Evolutionary conservation across 2,888 invertebrate species (phyloP).

Genomic region (Agrochola litura): DNA sequence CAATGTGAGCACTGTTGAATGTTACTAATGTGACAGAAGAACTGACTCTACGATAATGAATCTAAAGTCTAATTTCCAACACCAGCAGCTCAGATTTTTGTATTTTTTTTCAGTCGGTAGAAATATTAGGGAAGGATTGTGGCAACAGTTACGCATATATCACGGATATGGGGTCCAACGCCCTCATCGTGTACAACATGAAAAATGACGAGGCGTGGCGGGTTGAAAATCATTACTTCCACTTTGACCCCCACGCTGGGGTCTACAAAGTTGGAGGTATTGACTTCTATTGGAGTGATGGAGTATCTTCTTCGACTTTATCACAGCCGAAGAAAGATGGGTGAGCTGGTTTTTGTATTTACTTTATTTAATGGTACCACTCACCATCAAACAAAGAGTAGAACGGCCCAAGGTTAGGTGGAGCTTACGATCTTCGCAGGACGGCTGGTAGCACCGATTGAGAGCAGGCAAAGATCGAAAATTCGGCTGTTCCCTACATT

Average conservation of each 20-base stretch:
- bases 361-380: neutral
- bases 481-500: no score
- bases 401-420: neutral
- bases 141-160: constrained; percentile 91
- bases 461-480: neutral
- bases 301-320: constrained; percentile 93
- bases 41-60: neutral
- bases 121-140: constrained; percentile 91
- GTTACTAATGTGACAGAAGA: neutral
- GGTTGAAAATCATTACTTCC: constrained; percentile 94
- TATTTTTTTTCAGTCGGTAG: constrained; percentile 90
- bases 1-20: neutral
- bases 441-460: neutral
- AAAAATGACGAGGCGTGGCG: constrained; percentile 93
- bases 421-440: neutral
- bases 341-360: constrained; percentile 66
- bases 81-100: neutral
- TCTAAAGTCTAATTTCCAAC: neutral
- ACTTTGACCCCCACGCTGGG: constrained; percentile 94
- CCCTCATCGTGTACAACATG: constrained; percentile 93
- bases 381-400: neutral
- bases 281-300: constrained; percentile 95
- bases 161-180: constrained; percentile 93
- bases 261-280: constrained; percentile 93
- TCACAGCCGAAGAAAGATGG: constrained; percentile 87